Percentiles rank a stretch among this genome's conserved stretches.
These are phyloP conservation scores for Phaetusa simplex DNA, from an alignment of 2,113 vertebrate genomes.

Conservation along the genomic window DNA sequence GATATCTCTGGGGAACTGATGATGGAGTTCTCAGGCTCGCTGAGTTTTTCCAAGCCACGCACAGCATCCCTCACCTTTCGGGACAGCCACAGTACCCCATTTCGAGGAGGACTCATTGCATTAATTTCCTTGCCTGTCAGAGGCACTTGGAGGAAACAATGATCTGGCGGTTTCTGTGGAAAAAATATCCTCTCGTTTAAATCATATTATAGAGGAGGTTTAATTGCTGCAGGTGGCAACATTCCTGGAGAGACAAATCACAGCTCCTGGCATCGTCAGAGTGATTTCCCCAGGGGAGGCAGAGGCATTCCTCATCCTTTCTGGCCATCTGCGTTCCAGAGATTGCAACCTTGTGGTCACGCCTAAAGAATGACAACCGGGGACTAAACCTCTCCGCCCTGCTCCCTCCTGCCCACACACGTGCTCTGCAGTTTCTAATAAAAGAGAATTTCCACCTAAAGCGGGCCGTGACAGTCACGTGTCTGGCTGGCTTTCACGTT, in stretches of 20 bases:
- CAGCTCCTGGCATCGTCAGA: background rate
- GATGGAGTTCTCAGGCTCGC: background rate
- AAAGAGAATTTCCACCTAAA: background rate
- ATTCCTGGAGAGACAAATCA: constrained; percentile 28
- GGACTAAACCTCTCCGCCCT: background rate
- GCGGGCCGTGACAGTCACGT: background rate
- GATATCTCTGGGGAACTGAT: background rate
- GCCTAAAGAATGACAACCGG: background rate
- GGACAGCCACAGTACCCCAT: background rate
- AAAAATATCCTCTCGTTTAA: background rate
- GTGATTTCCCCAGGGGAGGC: background rate
- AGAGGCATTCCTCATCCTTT: background rate
- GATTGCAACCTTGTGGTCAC: background rate
- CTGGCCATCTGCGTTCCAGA: background rate
- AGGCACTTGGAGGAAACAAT: background rate
- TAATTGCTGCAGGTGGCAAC: constrained; percentile 47
- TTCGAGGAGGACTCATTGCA: background rate
- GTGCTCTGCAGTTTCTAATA: background rate
- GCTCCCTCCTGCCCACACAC: background rate
- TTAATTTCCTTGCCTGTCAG: background rate
- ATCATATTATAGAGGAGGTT: background rate
- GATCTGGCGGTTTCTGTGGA: background rate
- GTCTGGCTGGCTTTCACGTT: background rate
- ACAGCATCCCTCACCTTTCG: background rate
- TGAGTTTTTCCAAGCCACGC: background rate